A percentile compares a stretch with the other conserved stretches of the same genome.
Conservation (phyloP, 2,113 vertebrate genomes). For the Rafetus swinhoei region DNA sequence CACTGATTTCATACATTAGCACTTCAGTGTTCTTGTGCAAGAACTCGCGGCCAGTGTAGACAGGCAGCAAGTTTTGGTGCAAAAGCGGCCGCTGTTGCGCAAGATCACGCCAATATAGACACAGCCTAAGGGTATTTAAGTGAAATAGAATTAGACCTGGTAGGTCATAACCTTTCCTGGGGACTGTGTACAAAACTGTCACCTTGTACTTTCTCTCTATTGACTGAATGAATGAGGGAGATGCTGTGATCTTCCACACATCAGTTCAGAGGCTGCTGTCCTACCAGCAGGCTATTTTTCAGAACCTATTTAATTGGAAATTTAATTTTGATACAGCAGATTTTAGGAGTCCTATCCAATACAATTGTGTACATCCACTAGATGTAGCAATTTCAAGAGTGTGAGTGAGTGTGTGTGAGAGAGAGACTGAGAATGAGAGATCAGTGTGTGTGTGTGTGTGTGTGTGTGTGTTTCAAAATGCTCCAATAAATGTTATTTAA, state of each 20-base stretch:
- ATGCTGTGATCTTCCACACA: background rate
- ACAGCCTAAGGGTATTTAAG: background rate
- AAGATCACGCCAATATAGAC: too few relatives aligned
- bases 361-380: background rate
- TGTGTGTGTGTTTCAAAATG: conserved; percentile 5
- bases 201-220: conserved; percentile 10
- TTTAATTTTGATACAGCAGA: conserved; percentile 12
- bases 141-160: background rate
- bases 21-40: too few relatives aligned
- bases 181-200: background rate
- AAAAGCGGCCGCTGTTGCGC: too few relatives aligned
- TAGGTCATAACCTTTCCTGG: background rate
- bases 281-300: background rate
- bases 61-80: too few relatives aligned
- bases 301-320: conserved; percentile 9
- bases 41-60: too few relatives aligned
- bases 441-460: too few relatives aligned
- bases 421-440: background rate
- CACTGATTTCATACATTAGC: too few relatives aligned
- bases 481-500: background rate
- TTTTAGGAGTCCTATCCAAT: conserved; percentile 24
- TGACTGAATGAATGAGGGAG: conserved; percentile 17
- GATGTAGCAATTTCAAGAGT: conserved; percentile 11
- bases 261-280: conserved; percentile 21
- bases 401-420: background rate